Evolutionary conservation across 2,113 vertebrate species (phyloP).

Genomic region (Larimichthys crocea): DNA sequence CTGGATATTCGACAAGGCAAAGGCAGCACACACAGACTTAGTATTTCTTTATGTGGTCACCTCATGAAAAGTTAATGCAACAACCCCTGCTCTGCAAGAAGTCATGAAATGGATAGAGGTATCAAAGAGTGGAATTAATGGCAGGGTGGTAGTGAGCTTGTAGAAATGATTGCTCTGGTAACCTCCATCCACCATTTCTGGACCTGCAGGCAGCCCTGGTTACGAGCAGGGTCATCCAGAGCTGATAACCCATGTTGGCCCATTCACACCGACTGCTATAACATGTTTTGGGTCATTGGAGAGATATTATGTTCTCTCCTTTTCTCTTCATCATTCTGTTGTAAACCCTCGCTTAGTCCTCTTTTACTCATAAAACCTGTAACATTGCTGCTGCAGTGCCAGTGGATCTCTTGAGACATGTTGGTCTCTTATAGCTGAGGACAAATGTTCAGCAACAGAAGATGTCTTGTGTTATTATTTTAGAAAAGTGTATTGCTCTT

Average conservation of each 20-base stretch:
- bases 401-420: not conserved
- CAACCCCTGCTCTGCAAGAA: not conserved
- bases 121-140: not conserved
- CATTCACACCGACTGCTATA: not conserved
- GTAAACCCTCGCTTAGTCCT: not conserved
- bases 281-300: not conserved
- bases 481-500: not conserved
- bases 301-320: not conserved
- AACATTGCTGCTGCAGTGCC: not conserved
- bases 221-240: not conserved
- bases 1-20: not conserved
- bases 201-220: not conserved
- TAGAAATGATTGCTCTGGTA: not conserved
- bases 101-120: not conserved
- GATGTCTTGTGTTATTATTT: not conserved
- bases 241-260: not conserved
- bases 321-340: not conserved
- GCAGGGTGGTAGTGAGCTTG: not conserved
- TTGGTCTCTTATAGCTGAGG: not conserved
- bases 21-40: not conserved
- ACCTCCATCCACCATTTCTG: not conserved
- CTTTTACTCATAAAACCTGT: not conserved
- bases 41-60: slow-evolving; percentile 13
- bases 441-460: not conserved
- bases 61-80: slow-evolving; percentile 14